Percentiles rank a stretch among this genome's conserved stretches.
phyloP scores from a whole-genome alignment of 2,888 invertebrate species.

The Pollenia griseotomentosa region DNA sequence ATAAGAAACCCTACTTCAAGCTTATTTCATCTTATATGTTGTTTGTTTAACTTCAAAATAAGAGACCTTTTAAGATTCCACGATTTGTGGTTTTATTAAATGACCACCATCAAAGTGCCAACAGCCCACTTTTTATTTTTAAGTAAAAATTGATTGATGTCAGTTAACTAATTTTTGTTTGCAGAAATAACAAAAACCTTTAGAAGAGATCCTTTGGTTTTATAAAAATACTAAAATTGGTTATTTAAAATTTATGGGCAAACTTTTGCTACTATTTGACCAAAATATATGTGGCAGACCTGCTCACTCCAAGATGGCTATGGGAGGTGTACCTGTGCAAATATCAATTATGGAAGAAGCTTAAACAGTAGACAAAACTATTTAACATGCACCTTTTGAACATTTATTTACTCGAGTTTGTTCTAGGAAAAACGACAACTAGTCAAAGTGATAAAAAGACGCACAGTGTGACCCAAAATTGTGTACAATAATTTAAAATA shows the following conservation, averaged over 20 bases:
- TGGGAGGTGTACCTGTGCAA: constrained; percentile 7
- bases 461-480: neutral
- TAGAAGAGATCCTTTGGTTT: neutral
- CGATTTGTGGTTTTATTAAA: constrained; percentile 24
- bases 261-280: constrained; percentile 12
- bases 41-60: neutral
- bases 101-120: constrained; percentile 72
- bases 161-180: constrained; percentile 17
- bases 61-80: constrained; percentile 40
- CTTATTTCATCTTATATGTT: neutral
- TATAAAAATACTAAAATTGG: neutral
- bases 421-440: constrained; percentile 35
- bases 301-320: neutral
- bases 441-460: neutral
- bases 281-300: neutral
- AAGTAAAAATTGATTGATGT: constrained; percentile 72
- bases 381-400: constrained; percentile 53
- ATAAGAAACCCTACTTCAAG: too few relatives aligned
- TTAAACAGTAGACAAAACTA: constrained; percentile 64
- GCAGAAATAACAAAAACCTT: neutral
- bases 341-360: constrained; percentile 40
- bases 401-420: constrained; percentile 40
- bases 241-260: neutral
- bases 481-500: too few relatives aligned
- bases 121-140: constrained; percentile 62